Evolutionary conservation across 2,797 vertebrate genomes (phyloP), one percentile per base, ranked within the genome.

Genomic region (Sebastes itinus): DNA sequence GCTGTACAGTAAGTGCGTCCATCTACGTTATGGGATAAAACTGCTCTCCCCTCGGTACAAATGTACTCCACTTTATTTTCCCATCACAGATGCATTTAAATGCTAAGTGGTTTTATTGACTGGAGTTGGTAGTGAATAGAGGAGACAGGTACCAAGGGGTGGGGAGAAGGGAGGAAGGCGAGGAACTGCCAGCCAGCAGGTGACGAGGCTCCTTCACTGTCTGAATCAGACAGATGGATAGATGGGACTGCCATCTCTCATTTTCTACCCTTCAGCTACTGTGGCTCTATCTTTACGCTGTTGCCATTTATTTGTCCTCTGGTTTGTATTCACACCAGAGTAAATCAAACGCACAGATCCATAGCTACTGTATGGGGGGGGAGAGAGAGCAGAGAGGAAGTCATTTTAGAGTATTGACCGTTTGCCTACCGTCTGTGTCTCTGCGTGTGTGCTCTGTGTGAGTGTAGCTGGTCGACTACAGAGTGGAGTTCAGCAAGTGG

Each of bases 401-500:
- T 85, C 85, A 86, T 90, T 91, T 86, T 84, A 80, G 68, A 78
- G 58, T 90, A 88, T 90, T 87, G 87, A 92, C 68, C n/a, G 8
- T 20, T 79, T 6, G 13, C 77, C 71, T 75, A 62, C 72, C 58
- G 32, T 78, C 67, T 80, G 68, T 87, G 69, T 91, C 30, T 87
- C 70, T 84, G 69, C 32, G 52, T 85, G 84, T 90, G 73, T 87
- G 54, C 67, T 91, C 59, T 89, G 72, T 82, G 74, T 88, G 86
- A 69, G 35, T 80, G 9, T 88, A 99, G 98, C 95, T 99, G 20
- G 89, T 98, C 60, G 98, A 99, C 92, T 97, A 97, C 94, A 96
- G 96, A 93, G 94, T 96, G 84, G 97, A 99, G 90, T 99, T 99
- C 95, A 99, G 98, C 94, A 99, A 98, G 87, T 99, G 98, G 98